Evolutionary conservation across 2,113 vertebrate species (phyloP), one percentile per base, ranked within the genome.

Genomic region (Dermatemys mawii): DNA sequence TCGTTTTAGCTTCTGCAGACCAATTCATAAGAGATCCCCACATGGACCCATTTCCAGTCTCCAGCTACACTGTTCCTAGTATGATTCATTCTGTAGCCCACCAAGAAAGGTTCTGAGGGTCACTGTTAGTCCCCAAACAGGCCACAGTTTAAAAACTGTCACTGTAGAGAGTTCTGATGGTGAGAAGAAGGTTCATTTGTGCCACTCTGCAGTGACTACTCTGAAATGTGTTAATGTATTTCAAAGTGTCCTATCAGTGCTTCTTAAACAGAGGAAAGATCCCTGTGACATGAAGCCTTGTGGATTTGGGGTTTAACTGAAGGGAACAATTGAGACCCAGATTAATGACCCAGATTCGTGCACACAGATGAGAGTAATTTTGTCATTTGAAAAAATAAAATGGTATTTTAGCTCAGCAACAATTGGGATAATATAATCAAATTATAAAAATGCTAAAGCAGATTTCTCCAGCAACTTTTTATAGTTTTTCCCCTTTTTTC

Each of bases 351-450:
- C 38, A 51, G 60, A 88, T 27, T 29, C 4, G 53, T 12, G 14
- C 4, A n/a, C 53, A 53, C 7, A 6, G 67, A 14, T 41, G 4
- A 76, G 11, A 21, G 13, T 57, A 78, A 57, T 83, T 83, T 32
- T 5, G 87, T 89, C 24, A 83, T 21, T 76, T 32, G 54, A 55
- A 55, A 27, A 55, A 79, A 90, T 35, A 90, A 85, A 22, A 44
- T 41, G 38, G 38, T 13, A 27, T 75, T 41, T 75, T 44, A 75
- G 38, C 63, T 67, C 63, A 16, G 8, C 11, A 73, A 55, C 4
- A 51, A 24, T 81, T 44, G 4, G 0, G 1, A 11, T 11, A 0
- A 0, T 35, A 51, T 50, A 83, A 78, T 67, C 11, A 41, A 3
- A 3, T 92, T 90, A 4, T 44, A 83, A 93, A 93, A 86, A 38